A percentile compares a stretch with the other conserved stretches of the same genome.
These are phyloP conservation scores for Benitochromis conjunctus DNA, from an alignment of 2,113 vertebrate genomes.

Conservation along the genomic window DNA sequence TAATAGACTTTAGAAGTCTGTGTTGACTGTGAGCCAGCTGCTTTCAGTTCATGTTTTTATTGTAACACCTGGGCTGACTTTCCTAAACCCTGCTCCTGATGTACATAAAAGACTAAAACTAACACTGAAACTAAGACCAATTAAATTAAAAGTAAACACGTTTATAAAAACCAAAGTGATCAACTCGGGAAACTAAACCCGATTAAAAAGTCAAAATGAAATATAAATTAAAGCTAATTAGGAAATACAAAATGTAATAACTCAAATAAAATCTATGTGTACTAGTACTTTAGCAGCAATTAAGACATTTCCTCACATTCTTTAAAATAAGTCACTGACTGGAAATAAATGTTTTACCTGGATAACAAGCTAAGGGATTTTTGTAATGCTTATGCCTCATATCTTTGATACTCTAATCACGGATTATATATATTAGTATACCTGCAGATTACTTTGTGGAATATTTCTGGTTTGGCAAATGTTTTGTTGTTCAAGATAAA, in stretches of 20 bases:
- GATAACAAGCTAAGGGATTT: constrained; percentile 4
- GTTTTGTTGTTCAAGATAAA: not conserved
- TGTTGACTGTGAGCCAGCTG: not conserved
- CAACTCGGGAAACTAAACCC: not conserved
- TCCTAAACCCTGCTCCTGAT: not conserved
- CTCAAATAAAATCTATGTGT: not conserved
- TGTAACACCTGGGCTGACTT: no score
- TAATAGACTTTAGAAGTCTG: not conserved
- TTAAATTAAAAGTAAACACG: not conserved
- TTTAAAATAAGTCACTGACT: constrained; percentile 50
- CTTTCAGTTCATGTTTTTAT: not conserved
- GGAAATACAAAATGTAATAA: not conserved
- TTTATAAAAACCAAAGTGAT: not conserved
- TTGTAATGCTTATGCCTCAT: constrained; percentile 38
- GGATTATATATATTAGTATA: not conserved
- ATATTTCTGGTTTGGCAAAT: not conserved
- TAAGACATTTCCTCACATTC: constrained; percentile 42
- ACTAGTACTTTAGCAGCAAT: constrained; percentile 61
- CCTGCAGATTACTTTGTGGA: not conserved
- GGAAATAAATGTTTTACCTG: constrained; percentile 32
- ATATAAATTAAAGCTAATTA: not conserved
- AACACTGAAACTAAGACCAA: not conserved
- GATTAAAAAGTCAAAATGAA: not conserved
- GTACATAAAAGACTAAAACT: not conserved
- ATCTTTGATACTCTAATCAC: constrained; percentile 34